Evolutionary conservation across 2,797 vertebrate genomes (phyloP).

Genomic region (Sarcophilus harrisii): DNA sequence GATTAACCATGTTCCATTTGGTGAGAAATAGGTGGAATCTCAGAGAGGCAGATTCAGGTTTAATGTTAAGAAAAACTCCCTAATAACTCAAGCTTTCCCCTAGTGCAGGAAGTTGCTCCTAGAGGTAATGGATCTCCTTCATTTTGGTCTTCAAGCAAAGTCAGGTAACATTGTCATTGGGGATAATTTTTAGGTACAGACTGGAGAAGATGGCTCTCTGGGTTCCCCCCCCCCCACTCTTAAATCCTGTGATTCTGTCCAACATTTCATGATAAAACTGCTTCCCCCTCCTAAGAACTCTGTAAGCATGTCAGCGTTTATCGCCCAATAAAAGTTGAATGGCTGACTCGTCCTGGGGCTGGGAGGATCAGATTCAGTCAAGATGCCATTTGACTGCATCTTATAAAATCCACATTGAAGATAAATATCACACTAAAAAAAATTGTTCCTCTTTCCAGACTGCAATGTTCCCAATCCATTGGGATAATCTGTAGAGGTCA

Average conservation of each 20-base stretch:
- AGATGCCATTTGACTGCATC: neutral
- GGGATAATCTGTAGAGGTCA: neutral
- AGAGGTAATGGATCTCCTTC: neutral
- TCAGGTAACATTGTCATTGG: neutral
- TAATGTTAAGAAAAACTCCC: neutral
- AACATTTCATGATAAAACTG: neutral
- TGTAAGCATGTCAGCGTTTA: neutral
- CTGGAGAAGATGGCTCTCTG: neutral
- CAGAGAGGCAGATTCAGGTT: neutral
- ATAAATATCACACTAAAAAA: neutral
- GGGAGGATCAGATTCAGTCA: neutral
- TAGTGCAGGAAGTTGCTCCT: neutral
- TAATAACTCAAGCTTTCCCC: neutral
- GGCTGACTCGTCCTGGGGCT: neutral
- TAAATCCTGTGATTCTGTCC: neutral
- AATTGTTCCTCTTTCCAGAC: neutral
- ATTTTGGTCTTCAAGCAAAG: neutral
- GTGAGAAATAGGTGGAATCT: neutral
- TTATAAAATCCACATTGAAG: neutral
- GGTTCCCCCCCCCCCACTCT: neutral
- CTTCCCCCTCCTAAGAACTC: neutral
- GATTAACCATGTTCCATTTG: neutral
- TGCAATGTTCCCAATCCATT: neutral
- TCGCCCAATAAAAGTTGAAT: neutral
- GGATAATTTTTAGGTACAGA: neutral